These are phyloP conservation scores for Todiramphus chloris DNA, from an alignment of 2,113 vertebrate genomes.

Conservation along the genomic window DNA sequence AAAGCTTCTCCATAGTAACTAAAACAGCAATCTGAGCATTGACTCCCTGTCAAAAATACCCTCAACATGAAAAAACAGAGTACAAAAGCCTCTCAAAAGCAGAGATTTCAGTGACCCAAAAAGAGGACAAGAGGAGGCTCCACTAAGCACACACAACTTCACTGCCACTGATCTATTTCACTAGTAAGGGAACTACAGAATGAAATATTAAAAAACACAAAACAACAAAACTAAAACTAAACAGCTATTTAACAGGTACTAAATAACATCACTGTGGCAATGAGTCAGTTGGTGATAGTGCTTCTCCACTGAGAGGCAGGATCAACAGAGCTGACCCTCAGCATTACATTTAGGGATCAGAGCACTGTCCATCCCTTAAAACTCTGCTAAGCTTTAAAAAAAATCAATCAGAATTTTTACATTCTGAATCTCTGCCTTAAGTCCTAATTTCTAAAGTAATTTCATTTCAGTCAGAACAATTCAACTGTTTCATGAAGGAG, in stretches of 20 bases:
- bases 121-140: neutral
- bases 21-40: conserved; percentile 29
- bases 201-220: neutral
- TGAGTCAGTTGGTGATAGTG: neutral
- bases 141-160: neutral
- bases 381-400: neutral
- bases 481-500: neutral
- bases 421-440: neutral
- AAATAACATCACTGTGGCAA: neutral
- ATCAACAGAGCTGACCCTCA: neutral
- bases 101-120: conserved; percentile 31
- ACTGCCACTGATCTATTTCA: neutral
- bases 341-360: neutral
- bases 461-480: neutral
- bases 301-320: neutral
- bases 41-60: conserved; percentile 51
- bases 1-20: conserved; percentile 63
- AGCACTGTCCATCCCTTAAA: neutral
- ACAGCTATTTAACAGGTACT: neutral
- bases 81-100: conserved; percentile 45
- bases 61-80: conserved; percentile 18
- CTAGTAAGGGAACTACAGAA: neutral
- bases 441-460: neutral
- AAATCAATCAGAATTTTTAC: neutral
- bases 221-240: neutral